Conservation (phyloP, 2,113 vertebrate species). For the Vombatus ursinus region DNA sequence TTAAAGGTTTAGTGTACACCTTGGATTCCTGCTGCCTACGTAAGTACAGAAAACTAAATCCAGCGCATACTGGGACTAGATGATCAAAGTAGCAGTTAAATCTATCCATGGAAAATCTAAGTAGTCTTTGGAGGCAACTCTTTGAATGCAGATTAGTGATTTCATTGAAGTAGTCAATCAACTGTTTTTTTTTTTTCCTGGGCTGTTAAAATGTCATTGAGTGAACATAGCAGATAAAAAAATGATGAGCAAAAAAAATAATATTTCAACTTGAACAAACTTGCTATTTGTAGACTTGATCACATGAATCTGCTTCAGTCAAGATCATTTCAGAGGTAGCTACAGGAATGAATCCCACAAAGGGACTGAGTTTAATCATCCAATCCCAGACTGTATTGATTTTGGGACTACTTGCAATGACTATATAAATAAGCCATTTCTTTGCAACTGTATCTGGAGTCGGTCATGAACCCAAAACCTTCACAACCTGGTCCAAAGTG, state of each 20-base stretch:
- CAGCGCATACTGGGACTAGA: conserved; percentile 79
- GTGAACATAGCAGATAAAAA: conserved; percentile 81
- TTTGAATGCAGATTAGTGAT: conserved; percentile 82
- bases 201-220: conserved; percentile 83
- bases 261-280: conserved; percentile 86
- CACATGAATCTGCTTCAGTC: conserved; percentile 85
- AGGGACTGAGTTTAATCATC: conserved; percentile 91
- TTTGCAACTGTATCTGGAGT: conserved; percentile 88
- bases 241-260: conserved; percentile 82
- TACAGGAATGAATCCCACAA: conserved; percentile 88
- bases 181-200: conserved; percentile 51
- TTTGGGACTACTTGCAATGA: conserved; percentile 90
- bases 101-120: conserved; percentile 76
- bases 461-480: conserved; percentile 91
- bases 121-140: conserved; percentile 76
- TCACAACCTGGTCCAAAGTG: conserved; percentile 87
- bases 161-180: conserved; percentile 83
- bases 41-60: conserved; percentile 77
- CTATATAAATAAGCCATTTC: conserved; percentile 93
- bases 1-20: conserved; percentile 77
- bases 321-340: conserved; percentile 83
- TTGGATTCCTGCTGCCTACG: conserved; percentile 74
- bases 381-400: conserved; percentile 92
- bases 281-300: conserved; percentile 85
- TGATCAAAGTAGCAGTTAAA: conserved; percentile 77